Evolutionary conservation across 1,140 invertebrate species (phyloP), one percentile per base, ranked within the genome.

Genomic region (Adelges cooleyi): DNA sequence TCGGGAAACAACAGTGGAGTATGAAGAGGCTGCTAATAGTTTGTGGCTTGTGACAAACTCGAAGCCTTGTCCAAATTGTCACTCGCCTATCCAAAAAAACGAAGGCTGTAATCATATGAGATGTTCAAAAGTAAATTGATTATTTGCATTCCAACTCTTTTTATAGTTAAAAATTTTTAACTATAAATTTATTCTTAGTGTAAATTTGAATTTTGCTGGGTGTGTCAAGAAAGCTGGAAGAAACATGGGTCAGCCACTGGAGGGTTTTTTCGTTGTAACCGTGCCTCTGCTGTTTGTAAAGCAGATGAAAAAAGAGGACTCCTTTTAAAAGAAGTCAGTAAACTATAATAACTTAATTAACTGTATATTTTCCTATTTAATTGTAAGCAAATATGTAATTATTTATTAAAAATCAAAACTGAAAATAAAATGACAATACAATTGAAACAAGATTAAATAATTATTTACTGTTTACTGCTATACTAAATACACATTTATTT

Each of bases 21-120:
- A 79, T 25, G 84, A 86, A 74, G 79, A 81, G 66, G 84, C 84
- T 13, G 84, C 84, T 11, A 86, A 86, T 73, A 83, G 80, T 69
- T 73, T 86, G 6, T 87, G 85, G 85, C 72, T 87, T 29, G 82
- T 86, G 3, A 85, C 84, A 1, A 84, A 87, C 74, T 86, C 84
- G 10, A 87, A 87, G 73, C 81, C 84, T 10, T 87, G 85, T 74
- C 82, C 82, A 13, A 85, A 84, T 71, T 87, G 86, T 72, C 82
- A 83, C 69, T 82, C 82, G 67, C 84, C 84, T 8, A 87, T 87
- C 68, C 84, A 87, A 74, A 87, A 87, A 71, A 86, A 86, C 72
- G 86, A 87, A 74, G 86, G 86, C 0, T 87, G 86, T 72, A 87
- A 87, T 73, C 86, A 87, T 70, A 86, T 87, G 82, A 85, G 86